Evolutionary conservation across 2,113 vertebrate species (phyloP).

Genomic region (Leucosticte australis): DNA sequence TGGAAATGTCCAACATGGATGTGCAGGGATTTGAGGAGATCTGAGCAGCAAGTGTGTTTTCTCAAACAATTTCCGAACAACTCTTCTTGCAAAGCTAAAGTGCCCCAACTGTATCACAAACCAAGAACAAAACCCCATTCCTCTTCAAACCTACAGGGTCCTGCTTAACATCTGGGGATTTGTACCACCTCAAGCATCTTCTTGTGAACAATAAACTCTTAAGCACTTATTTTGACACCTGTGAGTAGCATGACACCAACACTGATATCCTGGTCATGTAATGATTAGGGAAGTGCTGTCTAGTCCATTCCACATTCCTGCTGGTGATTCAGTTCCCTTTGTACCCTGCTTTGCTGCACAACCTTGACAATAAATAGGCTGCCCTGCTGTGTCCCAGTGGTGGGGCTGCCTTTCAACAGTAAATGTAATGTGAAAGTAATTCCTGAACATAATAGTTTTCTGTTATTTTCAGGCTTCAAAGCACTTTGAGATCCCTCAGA

Average conservation of each 20-base stretch:
- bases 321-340: conserved; percentile 28
- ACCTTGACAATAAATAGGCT: background rate
- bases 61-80: background rate
- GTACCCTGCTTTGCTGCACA: background rate
- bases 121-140: background rate
- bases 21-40: background rate
- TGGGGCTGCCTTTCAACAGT: conserved; percentile 7
- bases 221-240: background rate
- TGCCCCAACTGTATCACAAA: background rate
- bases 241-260: background rate
- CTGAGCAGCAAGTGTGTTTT: background rate
- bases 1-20: background rate
- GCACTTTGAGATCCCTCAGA: background rate
- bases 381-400: background rate
- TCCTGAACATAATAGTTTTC: background rate
- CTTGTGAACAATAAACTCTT: background rate
- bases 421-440: background rate
- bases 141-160: background rate
- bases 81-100: background rate
- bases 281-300: background rate
- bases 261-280: background rate
- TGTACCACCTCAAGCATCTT: background rate
- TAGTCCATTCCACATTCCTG: background rate
- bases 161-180: background rate
- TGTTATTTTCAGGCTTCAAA: conserved; percentile 16